Evolutionary conservation across 2,888 invertebrate genomes (phyloP).

Genomic region (Trissolcus brochymenae): DNA sequence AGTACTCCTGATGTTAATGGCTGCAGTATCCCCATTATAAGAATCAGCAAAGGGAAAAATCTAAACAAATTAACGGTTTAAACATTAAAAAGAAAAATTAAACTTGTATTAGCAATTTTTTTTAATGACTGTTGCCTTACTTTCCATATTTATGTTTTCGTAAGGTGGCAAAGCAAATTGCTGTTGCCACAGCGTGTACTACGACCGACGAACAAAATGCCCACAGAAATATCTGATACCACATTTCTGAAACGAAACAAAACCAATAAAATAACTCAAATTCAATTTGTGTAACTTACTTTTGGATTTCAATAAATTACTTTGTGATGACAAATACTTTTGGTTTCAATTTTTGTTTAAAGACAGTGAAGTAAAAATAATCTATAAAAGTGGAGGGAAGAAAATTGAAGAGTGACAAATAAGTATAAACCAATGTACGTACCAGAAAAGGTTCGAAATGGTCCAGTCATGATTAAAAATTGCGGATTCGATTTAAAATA

Average conservation of each 20-base stretch:
- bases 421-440: constrained; percentile 49
- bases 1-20: constrained; percentile 92
- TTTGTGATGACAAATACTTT: too few species aligned
- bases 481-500: constrained; percentile 16
- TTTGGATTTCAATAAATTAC: not conserved
- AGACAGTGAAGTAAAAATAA: too few species aligned
- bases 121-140: constrained; percentile 70
- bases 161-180: constrained; percentile 93
- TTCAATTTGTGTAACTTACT: not conserved
- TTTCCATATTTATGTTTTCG: constrained; percentile 94
- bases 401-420: not conserved
- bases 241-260: constrained; percentile 84
- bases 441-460: constrained; percentile 64
- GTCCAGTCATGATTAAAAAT: constrained; percentile 57
- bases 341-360: too few species aligned
- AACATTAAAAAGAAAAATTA: constrained; percentile 1
- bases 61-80: too few species aligned
- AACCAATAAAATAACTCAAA: not conserved
- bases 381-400: not conserved
- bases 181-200: constrained; percentile 92
- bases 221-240: constrained; percentile 98
- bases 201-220: constrained; percentile 95
- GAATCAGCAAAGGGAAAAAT: constrained; percentile 91
- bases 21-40: constrained; percentile 92
- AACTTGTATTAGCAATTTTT: not conserved